Conservation (phyloP, 2,888 invertebrate genomes). For the Philopedon plagiatum region DNA sequence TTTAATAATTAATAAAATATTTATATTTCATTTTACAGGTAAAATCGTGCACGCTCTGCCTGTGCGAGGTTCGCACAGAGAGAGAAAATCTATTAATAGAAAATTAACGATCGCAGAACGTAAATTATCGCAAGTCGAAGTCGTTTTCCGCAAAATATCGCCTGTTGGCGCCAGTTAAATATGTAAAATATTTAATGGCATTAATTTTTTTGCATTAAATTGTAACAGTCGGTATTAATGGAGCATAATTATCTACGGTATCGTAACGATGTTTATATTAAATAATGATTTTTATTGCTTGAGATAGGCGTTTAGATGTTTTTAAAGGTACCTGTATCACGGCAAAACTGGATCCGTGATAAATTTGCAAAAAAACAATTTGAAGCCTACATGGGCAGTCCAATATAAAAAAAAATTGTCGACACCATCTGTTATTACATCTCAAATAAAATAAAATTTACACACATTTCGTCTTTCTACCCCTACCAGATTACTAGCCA, state of each 20-base stretch:
- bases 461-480: too few relatives aligned
- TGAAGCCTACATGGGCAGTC: too few relatives aligned
- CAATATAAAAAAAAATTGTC: too few relatives aligned
- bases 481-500: too few relatives aligned
- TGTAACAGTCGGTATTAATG: constrained; percentile 21
- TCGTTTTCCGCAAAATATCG: constrained; percentile 42
- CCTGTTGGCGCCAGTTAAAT: constrained; percentile 37
- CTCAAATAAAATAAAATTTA: too few relatives aligned
- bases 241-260: neutral
- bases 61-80: constrained; percentile 13
- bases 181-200: constrained; percentile 46
- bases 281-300: constrained; percentile 11
- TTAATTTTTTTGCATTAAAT: constrained; percentile 32
- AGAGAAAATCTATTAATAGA: constrained; percentile 38
- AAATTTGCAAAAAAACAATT: too few relatives aligned
- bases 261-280: constrained; percentile 10
- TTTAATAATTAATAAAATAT: too few relatives aligned
- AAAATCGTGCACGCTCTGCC: constrained; percentile 10
- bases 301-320: too few relatives aligned
- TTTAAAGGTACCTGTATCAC: too few relatives aligned
- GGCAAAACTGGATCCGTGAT: too few relatives aligned
- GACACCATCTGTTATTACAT: too few relatives aligned
- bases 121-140: constrained; percentile 28
- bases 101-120: constrained; percentile 32
- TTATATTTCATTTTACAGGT: neutral